A percentile compares a stretch with the other conserved stretches of the same genome.
These are phyloP conservation scores for Rhagologus leucostigma DNA, from an alignment of 2,113 vertebrate genomes.

Conservation along the genomic window DNA sequence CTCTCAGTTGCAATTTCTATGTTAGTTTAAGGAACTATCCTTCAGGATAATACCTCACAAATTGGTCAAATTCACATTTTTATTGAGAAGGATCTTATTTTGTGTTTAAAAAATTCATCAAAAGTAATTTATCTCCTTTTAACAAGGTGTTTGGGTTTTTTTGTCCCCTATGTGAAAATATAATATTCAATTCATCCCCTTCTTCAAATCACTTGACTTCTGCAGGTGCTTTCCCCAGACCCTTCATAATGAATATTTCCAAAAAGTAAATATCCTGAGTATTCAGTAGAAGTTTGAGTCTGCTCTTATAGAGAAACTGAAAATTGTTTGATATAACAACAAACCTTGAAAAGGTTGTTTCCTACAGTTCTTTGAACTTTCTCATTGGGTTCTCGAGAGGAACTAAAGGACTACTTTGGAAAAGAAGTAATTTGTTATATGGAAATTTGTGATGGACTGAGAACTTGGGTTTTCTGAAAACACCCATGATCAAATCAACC, in stretches of 20 bases:
- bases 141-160: fast-evolving
- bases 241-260: neutral
- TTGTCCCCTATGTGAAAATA: neutral
- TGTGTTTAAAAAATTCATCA: neutral
- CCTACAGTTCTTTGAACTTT: neutral
- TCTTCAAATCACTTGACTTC: neutral
- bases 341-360: neutral
- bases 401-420: neutral
- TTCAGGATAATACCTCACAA: neutral
- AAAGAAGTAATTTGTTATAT: neutral
- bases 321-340: neutral
- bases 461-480: neutral
- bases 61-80: neutral
- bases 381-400: neutral
- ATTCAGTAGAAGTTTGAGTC: neutral
- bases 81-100: neutral
- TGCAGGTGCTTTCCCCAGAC: neutral
- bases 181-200: neutral
- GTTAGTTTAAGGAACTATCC: neutral
- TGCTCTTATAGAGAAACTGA: neutral
- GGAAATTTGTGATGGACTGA: neutral
- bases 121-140: neutral
- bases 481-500: neutral
- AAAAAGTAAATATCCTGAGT: neutral
- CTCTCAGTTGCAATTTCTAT: neutral